Percentiles rank a stretch among this genome's conserved stretches.
Conservation (phyloP, 2,888 invertebrate genomes). For the Leptinotarsa rubiginosa region DNA sequence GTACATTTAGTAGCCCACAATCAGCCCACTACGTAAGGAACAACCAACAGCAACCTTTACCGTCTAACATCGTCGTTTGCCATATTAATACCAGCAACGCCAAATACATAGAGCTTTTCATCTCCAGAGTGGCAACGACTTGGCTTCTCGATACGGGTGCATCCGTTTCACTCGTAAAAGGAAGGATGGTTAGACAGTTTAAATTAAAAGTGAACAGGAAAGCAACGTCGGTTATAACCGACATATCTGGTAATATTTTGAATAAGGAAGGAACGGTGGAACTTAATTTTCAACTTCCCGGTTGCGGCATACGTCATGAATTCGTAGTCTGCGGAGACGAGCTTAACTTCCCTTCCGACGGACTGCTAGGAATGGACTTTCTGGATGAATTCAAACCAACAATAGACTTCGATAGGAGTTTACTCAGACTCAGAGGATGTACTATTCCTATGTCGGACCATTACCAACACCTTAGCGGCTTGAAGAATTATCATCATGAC, state of each 20-base stretch:
- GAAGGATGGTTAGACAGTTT: not conserved
- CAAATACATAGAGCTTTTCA: not conserved
- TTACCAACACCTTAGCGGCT: no score
- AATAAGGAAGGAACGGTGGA: slow-evolving; percentile 7
- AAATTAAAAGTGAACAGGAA: rapidly evolving
- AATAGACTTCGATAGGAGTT: slow-evolving; percentile 24
- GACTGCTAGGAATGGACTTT: slow-evolving; percentile 25
- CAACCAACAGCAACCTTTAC: not conserved
- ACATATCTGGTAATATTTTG: slow-evolving; percentile 21
- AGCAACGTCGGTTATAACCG: slow-evolving; percentile 4
- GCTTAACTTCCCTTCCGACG: slow-evolving; percentile 17
- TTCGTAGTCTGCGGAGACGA: slow-evolving; percentile 19
- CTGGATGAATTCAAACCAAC: slow-evolving; percentile 19
- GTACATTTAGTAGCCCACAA: not conserved
- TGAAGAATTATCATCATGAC: no score
- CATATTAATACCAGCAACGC: not conserved
- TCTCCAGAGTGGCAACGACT: not conserved
- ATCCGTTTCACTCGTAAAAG: not conserved
- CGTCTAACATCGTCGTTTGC: not conserved
- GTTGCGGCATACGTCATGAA: not conserved
- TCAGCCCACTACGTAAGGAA: not conserved
- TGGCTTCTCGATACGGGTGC: not conserved
- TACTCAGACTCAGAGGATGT: not conserved
- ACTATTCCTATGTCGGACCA: not conserved
- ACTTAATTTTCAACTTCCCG: not conserved